Evolutionary conservation across 2,888 invertebrate species (phyloP).

Genomic region (Xylophagus ater): DNA sequence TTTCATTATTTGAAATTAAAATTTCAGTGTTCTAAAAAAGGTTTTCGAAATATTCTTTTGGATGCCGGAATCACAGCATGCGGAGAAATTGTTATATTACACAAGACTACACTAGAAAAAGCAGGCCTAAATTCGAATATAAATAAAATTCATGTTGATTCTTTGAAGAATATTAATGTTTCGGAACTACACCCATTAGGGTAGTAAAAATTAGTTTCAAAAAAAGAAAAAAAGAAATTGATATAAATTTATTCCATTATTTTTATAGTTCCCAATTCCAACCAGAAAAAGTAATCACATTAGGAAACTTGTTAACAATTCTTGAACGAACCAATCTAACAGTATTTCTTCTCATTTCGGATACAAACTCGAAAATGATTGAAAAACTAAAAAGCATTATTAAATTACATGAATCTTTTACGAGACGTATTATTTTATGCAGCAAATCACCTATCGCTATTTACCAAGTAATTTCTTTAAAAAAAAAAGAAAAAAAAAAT

Average conservation of each 20-base stretch:
- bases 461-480: constrained; percentile 28
- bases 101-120: constrained; percentile 31
- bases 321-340: constrained; percentile 30
- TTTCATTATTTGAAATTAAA: not conserved
- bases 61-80: constrained; percentile 35
- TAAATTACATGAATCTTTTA: constrained; percentile 27
- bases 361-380: constrained; percentile 31
- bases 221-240: not conserved
- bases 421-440: constrained; percentile 31
- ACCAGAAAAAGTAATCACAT: constrained; percentile 31
- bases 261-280: constrained; percentile 32
- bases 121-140: constrained; percentile 29
- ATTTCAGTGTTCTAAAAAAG: constrained; percentile 31
- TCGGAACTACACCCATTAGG: constrained; percentile 37
- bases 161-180: constrained; percentile 34
- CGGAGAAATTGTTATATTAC: constrained; percentile 34
- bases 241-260: not conserved
- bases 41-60: constrained; percentile 35
- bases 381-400: constrained; percentile 31
- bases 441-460: constrained; percentile 36
- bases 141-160: constrained; percentile 26
- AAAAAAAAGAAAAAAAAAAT: not conserved
- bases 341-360: constrained; percentile 33
- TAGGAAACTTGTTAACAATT: constrained; percentile 30
- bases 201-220: constrained; percentile 19